Conservation (phyloP, 2,888 invertebrate species). For the Hesperia comma region DNA sequence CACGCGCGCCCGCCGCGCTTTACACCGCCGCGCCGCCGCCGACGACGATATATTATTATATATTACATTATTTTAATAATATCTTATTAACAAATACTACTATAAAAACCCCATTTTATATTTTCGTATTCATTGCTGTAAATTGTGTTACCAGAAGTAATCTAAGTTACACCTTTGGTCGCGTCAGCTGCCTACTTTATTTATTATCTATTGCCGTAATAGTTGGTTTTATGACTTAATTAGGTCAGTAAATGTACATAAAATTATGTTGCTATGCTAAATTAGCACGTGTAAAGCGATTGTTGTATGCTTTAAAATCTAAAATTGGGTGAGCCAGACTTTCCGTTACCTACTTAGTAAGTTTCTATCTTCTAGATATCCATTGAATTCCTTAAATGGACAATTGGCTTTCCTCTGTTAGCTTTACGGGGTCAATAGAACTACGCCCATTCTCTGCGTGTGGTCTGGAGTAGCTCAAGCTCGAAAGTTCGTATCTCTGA, state of each 20-base stretch:
- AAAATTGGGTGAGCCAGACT: not conserved
- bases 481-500: slow-evolving; percentile 29
- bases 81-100: slow-evolving; percentile 47
- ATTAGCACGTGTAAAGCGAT: not conserved
- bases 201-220: slow-evolving; percentile 8
- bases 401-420: not conserved
- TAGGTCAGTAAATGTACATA: slow-evolving; percentile 7
- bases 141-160: slow-evolving; percentile 21
- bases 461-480: slow-evolving; percentile 19
- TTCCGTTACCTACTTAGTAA: not conserved
- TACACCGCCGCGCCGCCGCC: slow-evolving; percentile 53
- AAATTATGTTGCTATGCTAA: slow-evolving; percentile 8
- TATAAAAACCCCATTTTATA: slow-evolving; percentile 20
- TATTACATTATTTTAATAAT: slow-evolving; percentile 24
- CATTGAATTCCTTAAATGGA: not conserved
- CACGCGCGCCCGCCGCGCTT: slow-evolving; percentile 62
- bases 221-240: slow-evolving; percentile 29
- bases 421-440: slow-evolving; percentile 14
- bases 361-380: not conserved
- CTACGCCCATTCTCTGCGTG: slow-evolving; percentile 24
- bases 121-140: slow-evolving; percentile 18
- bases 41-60: slow-evolving; percentile 57
- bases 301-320: no score
- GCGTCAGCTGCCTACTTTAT: slow-evolving; percentile 27
- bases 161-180: slow-evolving; percentile 19